Evolutionary conservation across 2,888 invertebrate genomes (phyloP).

Genomic region (Tineola bisselliella): DNA sequence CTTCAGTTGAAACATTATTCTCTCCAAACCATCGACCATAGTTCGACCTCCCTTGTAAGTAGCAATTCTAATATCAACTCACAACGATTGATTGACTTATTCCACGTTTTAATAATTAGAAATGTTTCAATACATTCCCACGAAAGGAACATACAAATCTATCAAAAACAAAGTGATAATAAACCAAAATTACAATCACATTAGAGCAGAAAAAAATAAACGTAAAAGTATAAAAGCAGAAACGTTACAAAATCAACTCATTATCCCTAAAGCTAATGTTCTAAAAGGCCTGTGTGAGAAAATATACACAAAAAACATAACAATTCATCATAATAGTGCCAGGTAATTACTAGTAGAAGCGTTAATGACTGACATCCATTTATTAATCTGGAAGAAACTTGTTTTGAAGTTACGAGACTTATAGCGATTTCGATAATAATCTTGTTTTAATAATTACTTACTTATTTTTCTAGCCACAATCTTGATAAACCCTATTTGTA

Average conservation of each 20-base stretch:
- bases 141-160: neutral
- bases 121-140: too few species aligned
- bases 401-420: conserved; percentile 55
- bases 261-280: conserved; percentile 41
- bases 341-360: conserved; percentile 60
- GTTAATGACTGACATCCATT: conserved; percentile 59
- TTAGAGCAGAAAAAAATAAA: neutral
- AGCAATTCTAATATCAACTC: too few species aligned
- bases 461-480: conserved; percentile 57
- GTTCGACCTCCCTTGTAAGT: too few species aligned
- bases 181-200: neutral
- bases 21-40: too few species aligned
- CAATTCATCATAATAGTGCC: conserved; percentile 64
- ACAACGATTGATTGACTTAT: too few species aligned
- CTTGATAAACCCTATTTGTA: conserved; percentile 60
- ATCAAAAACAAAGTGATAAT: neutral
- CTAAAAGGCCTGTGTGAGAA: conserved; percentile 39
- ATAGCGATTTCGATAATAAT: conserved; percentile 61
- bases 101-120: too few species aligned
- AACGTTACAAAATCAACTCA: conserved; percentile 15
- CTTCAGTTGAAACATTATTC: too few species aligned
- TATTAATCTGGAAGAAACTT: conserved; percentile 57
- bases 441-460: conserved; percentile 64
- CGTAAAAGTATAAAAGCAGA: neutral
- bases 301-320: conserved; percentile 50